Evolutionary conservation across 1,140 invertebrate genomes (phyloP), one percentile per base, ranked within the genome.

Genomic region (Pectinophora gossypiella): DNA sequence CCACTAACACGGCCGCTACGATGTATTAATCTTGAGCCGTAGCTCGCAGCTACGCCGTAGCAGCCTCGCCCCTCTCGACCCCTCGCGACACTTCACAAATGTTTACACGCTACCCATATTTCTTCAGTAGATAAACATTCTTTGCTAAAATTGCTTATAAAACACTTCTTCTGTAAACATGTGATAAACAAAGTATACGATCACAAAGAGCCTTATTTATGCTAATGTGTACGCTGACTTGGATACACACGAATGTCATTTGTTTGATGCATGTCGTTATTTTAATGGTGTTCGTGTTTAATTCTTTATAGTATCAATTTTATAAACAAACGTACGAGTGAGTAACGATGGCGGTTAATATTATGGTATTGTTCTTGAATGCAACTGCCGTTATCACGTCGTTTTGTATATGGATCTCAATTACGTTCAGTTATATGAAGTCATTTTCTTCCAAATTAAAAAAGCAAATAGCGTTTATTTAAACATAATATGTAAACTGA

Each of bases 21-120:
- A 86, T 78, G 68, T 86, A 86, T 86, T 86, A 86, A 85, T 86
- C 83, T 86, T 81, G 59, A 59, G 55, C 47, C 59, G 56, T 59
- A 62, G 70, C 66, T 44, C 58, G 64, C 56, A 57, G 64, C 61
- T 66, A 65, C 69, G 61, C 27, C 56, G 58, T 71, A 68, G 59
- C 55, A 22, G 54, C 58, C 57, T 18, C 42, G 19, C 46, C 15
- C 19, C 36, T 40, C 40, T 15, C 36, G 36, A 48, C 61, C n/a
- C n/a, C n/a, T 52, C 59, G 56, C 56, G 57, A 68, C 60, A 69
- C 61, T 68, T 63, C 65, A 71, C 68, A 70, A 71, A 68, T 64
- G 61, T 59, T 72, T 64, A 51, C 38, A 27, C 38, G 35, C n/a
- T 40, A 16, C 36, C 7, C 7, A 40, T 15, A 40, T 18, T 38